A percentile compares a stretch with the other conserved stretches of the same genome.
phyloP scores from a whole-genome alignment of 2,113 vertebrate species.

The Mirza zaza region DNA sequence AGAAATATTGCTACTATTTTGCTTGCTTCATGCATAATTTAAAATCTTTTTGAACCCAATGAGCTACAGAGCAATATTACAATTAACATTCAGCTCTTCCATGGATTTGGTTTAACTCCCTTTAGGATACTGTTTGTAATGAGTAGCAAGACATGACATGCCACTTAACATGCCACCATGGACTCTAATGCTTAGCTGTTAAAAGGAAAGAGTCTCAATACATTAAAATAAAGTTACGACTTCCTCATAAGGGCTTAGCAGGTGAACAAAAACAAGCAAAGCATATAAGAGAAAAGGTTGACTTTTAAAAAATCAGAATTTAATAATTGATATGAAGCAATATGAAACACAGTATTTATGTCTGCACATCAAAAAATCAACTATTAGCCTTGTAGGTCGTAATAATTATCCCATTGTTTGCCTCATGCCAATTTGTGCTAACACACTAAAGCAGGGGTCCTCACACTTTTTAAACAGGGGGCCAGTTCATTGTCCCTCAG shows the following conservation, averaged over 20 bases:
- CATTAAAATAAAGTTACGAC: background rate
- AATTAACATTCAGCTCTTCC: conserved; percentile 49
- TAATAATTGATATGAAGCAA: background rate
- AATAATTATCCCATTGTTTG: background rate
- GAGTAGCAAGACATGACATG: background rate
- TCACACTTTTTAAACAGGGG: no score
- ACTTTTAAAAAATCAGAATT: background rate
- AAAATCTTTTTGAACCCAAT: conserved; percentile 50
- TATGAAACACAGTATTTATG: background rate
- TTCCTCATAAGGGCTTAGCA: background rate
- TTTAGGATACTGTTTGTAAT: conserved; percentile 24
- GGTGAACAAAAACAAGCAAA: background rate
- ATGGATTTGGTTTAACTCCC: conserved; percentile 42
- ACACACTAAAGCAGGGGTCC: background rate
- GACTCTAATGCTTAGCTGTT: background rate
- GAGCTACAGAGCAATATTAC: conserved; percentile 48
- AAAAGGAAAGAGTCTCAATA: background rate
- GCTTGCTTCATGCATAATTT: conserved; percentile 56
- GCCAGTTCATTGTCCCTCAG: no score
- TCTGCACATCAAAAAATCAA: background rate
- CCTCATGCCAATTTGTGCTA: background rate
- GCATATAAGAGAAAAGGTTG: background rate
- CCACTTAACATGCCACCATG: background rate
- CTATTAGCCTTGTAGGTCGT: background rate
- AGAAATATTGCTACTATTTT: conserved; percentile 49